Conservation (phyloP, 2,888 invertebrate genomes). For the Agriotes lineatus region DNA sequence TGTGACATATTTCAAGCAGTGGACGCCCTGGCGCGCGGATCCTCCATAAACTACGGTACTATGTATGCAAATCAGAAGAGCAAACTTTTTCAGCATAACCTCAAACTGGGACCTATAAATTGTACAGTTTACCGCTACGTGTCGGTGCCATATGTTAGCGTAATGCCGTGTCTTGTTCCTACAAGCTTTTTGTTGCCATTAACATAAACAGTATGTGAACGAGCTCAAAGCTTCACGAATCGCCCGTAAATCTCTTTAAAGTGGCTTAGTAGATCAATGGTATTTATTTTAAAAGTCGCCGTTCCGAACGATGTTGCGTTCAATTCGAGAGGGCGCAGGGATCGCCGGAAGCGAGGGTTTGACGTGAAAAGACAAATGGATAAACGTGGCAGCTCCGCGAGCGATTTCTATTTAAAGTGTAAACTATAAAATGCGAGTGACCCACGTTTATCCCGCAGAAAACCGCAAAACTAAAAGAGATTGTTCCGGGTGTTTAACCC, state of each 20-base stretch:
- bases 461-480: constrained; percentile 60
- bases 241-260: constrained; percentile 47
- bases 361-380: constrained; percentile 30
- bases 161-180: constrained; percentile 55
- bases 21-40: constrained; percentile 48
- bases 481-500: constrained; percentile 59
- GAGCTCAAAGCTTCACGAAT: constrained; percentile 48
- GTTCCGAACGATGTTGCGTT: constrained; percentile 27
- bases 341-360: constrained; percentile 15
- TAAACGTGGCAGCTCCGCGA: constrained; percentile 21
- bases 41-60: constrained; percentile 57
- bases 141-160: constrained; percentile 59
- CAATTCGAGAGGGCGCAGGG: constrained; percentile 20
- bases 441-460: constrained; percentile 55
- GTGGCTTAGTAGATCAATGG: constrained; percentile 37
- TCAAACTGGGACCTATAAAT: constrained; percentile 58
- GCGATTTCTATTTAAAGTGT: constrained; percentile 42
- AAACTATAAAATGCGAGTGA: constrained; percentile 53
- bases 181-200: constrained; percentile 57
- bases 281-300: constrained; percentile 42
- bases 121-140: constrained; percentile 57
- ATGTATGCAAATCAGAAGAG: constrained; percentile 60
- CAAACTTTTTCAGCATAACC: constrained; percentile 58
- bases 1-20: constrained; percentile 51
- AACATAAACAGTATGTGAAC: constrained; percentile 54